Evolutionary conservation across 53 echinoderm and acorn worm genomes (phyloP).

Genomic region (Apostichopus leukothele): DNA sequence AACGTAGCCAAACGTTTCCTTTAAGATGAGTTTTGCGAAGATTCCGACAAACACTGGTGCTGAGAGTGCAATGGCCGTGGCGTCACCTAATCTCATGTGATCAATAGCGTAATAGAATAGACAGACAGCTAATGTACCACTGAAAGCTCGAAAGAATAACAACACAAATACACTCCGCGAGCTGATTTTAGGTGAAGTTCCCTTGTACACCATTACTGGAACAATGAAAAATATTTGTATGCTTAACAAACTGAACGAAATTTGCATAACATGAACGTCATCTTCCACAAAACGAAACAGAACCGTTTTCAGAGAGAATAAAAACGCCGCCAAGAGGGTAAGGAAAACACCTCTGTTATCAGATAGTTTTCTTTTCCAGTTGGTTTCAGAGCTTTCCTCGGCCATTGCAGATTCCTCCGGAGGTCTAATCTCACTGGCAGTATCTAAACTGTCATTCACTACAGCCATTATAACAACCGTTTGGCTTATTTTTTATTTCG

Average conservation of each 20-base stretch:
- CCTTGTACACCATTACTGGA: background rate
- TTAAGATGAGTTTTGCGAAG: background rate
- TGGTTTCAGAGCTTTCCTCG: background rate
- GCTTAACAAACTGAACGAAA: background rate
- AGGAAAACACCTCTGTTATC: background rate
- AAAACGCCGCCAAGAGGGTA: background rate
- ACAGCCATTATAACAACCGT: too few species aligned
- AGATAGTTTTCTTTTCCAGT: background rate
- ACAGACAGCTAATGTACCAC: background rate
- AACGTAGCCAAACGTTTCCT: background rate
- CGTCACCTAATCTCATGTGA: background rate
- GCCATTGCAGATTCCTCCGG: too few species aligned
- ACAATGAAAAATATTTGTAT: background rate
- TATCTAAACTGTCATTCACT: too few species aligned
- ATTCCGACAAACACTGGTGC: background rate
- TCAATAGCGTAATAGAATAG: background rate
- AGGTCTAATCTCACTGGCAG: too few species aligned
- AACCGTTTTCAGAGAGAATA: background rate
- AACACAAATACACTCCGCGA: background rate
- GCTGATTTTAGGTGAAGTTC: background rate
- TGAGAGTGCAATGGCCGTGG: background rate
- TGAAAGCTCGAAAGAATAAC: background rate
- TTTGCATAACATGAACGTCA: background rate
- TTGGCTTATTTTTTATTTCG: too few species aligned
- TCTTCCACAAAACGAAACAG: constrained; percentile 7